Evolutionary conservation across 2,113 vertebrate genomes (phyloP).

Genomic region (Otis tarda): DNA sequence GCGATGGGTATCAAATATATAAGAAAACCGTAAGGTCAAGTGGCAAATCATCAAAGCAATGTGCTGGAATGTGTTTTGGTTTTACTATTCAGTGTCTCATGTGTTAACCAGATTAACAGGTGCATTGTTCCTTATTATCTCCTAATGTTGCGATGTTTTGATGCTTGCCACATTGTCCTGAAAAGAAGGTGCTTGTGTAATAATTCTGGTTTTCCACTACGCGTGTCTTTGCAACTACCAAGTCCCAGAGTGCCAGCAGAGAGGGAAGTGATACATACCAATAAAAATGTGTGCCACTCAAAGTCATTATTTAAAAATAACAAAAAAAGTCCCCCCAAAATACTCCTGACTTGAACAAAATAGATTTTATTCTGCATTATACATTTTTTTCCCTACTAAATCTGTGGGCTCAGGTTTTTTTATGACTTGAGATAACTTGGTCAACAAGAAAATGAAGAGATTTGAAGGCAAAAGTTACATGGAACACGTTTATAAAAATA

Average conservation of each 20-base stretch:
- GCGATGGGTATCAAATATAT: not conserved
- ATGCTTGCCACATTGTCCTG: not conserved
- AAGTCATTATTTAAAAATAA: not conserved
- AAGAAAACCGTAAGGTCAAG: not conserved
- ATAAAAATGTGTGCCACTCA: not conserved
- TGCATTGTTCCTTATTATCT: not conserved
- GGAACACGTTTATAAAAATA: not conserved
- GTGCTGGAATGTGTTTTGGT: not conserved
- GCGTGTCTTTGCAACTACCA: not conserved
- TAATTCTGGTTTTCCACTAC: not conserved
- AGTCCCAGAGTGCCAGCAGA: not conserved
- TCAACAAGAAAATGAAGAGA: not conserved
- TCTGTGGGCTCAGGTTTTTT: not conserved
- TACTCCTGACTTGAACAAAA: not conserved
- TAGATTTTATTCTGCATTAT: not conserved
- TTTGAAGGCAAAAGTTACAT: not conserved
- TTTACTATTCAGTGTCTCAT: not conserved
- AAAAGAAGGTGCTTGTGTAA: not conserved
- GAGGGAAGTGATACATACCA: fast-evolving
- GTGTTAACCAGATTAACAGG: not conserved
- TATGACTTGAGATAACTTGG: not conserved
- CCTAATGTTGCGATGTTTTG: not conserved
- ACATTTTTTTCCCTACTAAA: not conserved
- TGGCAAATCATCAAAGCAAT: not conserved
- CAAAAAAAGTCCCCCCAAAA: not conserved